Conservation (phyloP, 1,140 invertebrate species). For the Nylanderia fulva region DNA sequence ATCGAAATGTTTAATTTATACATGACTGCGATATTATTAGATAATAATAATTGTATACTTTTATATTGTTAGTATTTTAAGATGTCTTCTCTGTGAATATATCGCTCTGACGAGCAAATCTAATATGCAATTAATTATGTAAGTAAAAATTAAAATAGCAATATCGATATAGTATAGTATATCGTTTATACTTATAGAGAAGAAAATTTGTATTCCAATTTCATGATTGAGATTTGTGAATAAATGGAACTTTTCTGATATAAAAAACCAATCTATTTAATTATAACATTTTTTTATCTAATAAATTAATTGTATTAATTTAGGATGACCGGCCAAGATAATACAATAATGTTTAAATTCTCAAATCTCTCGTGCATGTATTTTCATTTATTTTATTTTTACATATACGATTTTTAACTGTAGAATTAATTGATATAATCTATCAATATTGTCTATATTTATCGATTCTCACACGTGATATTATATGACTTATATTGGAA, state of each 20-base stretch:
- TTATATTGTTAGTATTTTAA: constrained; percentile 8
- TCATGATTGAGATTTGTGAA: constrained; percentile 5
- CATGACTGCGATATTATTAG: not conserved
- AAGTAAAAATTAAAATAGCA: not conserved
- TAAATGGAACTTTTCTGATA: constrained; percentile 15
- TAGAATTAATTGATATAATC: not conserved
- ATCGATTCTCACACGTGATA: constrained; percentile 2
- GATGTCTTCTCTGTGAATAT: not conserved
- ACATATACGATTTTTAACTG: constrained; percentile 35
- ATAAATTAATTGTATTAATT: not conserved
- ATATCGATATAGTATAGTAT: not conserved
- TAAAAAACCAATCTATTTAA: not conserved
- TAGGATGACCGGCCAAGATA: not conserved
- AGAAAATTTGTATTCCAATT: constrained; percentile 7
- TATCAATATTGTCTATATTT: not conserved
- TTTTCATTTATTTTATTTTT: constrained; percentile 53
- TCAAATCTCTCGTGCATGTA: not conserved
- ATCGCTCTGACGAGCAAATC: not conserved
- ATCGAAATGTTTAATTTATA: constrained; percentile 15
- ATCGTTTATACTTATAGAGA: not conserved
- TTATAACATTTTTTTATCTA: not conserved
- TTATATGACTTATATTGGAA: constrained; percentile 3
- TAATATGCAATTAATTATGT: not conserved
- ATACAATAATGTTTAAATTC: not conserved
- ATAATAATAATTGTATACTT: constrained; percentile 5